A percentile compares a stretch with the other conserved stretches of the same genome.
Evolutionary conservation across 1,140 invertebrate genomes (phyloP).

Genomic region (Drosophila nigrodunni): DNA sequence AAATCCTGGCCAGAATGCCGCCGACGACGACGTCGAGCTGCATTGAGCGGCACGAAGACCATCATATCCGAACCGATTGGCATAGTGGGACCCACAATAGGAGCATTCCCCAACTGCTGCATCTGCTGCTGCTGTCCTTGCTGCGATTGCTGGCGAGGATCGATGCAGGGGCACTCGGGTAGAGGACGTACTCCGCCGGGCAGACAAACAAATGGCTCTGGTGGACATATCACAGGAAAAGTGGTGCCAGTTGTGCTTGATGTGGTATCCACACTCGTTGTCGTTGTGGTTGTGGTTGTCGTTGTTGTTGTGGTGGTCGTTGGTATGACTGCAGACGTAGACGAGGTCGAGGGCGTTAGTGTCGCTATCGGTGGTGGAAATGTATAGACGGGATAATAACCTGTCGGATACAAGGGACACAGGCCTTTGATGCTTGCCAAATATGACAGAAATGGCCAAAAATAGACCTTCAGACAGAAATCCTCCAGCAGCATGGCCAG

Average conservation of each 20-base stretch:
- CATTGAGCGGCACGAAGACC: slow-evolving; percentile 72
- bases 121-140: slow-evolving; percentile 1
- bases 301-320: slow-evolving; percentile 41
- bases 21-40: slow-evolving; percentile 59
- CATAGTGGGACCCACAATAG: slow-evolving; percentile 9
- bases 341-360: slow-evolving; percentile 42
- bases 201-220: slow-evolving; percentile 69
- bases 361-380: slow-evolving; percentile 33
- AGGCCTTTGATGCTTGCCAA: slow-evolving; percentile 78
- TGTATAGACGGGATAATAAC: slow-evolving; percentile 66
- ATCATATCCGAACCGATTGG: slow-evolving; percentile 70
- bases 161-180: slow-evolving; percentile 79
- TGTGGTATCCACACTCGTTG: slow-evolving; percentile 38
- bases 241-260: slow-evolving; percentile 54
- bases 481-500: slow-evolving; percentile 71
- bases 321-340: slow-evolving; percentile 61
- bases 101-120: slow-evolving; percentile 24
- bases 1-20: slow-evolving; percentile 32
- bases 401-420: slow-evolving; percentile 74
- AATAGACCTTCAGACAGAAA: slow-evolving; percentile 79
- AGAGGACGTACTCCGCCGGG: slow-evolving; percentile 61
- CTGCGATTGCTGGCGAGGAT: slow-evolving; percentile 65
- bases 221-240: slow-evolving; percentile 59
- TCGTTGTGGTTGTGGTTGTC: slow-evolving; percentile 45
- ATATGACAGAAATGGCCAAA: slow-evolving; percentile 80